Percentiles rank a stretch among this genome's conserved stretches.
Conservation (phyloP, 2,888 invertebrate genomes). For the Sphecodes monilicornis region DNA sequence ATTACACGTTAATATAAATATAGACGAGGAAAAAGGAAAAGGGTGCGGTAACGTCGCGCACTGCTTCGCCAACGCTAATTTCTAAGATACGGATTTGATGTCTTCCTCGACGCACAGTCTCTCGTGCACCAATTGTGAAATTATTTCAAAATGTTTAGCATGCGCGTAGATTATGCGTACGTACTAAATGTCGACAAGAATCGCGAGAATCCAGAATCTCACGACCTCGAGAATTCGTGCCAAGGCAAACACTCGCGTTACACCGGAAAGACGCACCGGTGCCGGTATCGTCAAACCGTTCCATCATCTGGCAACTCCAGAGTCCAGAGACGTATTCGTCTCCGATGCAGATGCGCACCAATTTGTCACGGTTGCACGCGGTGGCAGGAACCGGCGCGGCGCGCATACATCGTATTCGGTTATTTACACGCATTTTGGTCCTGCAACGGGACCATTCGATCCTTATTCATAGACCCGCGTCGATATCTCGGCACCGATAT, state of each 20-base stretch:
- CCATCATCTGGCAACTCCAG: slow-evolving; percentile 30
- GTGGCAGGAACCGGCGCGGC: background rate
- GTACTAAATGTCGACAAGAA: background rate
- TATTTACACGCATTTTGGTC: background rate
- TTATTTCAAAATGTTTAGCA: background rate
- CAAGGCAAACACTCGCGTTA: slow-evolving; percentile 49
- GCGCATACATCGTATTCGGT: background rate
- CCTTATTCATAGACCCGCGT: background rate
- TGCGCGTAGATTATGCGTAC: background rate
- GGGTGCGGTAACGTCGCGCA: background rate
- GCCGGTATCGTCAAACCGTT: slow-evolving; percentile 28
- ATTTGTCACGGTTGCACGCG: slow-evolving; percentile 15
- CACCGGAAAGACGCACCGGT: slow-evolving; percentile 25
- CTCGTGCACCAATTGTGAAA: background rate
- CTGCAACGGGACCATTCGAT: background rate
- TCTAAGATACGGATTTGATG: background rate
- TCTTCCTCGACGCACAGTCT: background rate
- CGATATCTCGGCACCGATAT: too few relatives aligned
- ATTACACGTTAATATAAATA: background rate
- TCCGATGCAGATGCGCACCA: slow-evolving; percentile 18
- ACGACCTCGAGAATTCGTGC: slow-evolving; percentile 39
- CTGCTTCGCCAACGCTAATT: background rate
- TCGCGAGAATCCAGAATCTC: background rate
- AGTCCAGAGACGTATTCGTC: slow-evolving; percentile 20
- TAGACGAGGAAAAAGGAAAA: background rate